A percentile compares a stretch with the other conserved stretches of the same genome.
These are phyloP conservation scores for Valencia hispanica DNA, from an alignment of 2,797 vertebrate genomes.

Conservation along the genomic window DNA sequence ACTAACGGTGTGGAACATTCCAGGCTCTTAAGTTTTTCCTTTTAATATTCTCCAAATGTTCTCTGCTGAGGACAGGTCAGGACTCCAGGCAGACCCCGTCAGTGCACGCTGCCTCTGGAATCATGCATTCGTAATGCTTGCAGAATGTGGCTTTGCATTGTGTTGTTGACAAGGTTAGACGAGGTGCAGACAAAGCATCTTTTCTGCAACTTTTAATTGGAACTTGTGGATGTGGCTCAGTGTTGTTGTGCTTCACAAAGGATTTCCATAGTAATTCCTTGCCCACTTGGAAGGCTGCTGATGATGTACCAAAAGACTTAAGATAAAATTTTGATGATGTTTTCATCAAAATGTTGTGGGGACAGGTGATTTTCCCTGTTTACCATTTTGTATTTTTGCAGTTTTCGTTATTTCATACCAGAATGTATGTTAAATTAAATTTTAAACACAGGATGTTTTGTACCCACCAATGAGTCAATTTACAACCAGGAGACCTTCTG, in stretches of 20 bases:
- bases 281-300: background rate
- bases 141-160: slow-evolving; percentile 2
- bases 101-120: background rate
- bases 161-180: slow-evolving; percentile 3
- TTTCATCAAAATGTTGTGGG: background rate
- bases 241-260: background rate
- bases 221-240: background rate
- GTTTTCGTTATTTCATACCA: background rate
- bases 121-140: background rate
- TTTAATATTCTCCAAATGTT: background rate
- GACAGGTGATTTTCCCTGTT: background rate
- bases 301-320: background rate
- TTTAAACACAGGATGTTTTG: background rate
- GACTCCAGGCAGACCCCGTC: background rate
- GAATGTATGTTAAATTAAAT: background rate
- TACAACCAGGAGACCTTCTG: background rate
- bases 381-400: background rate
- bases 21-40: background rate
- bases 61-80: slow-evolving; percentile 1
- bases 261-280: background rate
- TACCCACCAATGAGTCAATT: background rate
- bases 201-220: slow-evolving; percentile 9
- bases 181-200: slow-evolving; percentile 3
- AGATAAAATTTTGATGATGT: background rate
- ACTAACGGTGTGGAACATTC: background rate